Percentiles rank a stretch among this genome's conserved stretches.
Evolutionary conservation across 2,797 vertebrate genomes (phyloP).

Genomic region (Notamacropus eugenii): DNA sequence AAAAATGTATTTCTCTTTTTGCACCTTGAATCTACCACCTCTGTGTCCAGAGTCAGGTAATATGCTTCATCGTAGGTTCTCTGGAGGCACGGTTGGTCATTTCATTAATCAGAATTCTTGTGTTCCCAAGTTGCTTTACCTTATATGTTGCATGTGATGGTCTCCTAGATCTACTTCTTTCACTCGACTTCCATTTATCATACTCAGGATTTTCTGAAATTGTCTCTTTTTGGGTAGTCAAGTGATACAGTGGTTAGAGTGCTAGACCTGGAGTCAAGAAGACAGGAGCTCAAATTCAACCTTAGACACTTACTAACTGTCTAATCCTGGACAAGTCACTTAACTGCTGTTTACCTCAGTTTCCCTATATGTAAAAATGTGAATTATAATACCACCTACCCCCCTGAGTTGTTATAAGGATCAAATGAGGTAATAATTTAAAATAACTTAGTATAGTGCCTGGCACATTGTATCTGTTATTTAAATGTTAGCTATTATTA

Average conservation of each 20-base stretch:
- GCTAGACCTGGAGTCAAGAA: too few relatives aligned
- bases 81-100: too few relatives aligned
- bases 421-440: background rate
- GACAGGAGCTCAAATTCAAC: too few relatives aligned
- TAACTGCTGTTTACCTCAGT: background rate
- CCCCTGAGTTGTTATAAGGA: background rate
- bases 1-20: background rate
- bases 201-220: too few relatives aligned
- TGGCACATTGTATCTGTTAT: background rate
- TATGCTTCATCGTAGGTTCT: background rate
- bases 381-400: background rate
- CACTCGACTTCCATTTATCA: too few relatives aligned
- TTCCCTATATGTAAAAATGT: background rate
- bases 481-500: background rate
- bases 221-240: too few relatives aligned
- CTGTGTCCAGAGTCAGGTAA: background rate
- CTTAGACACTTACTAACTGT: too few relatives aligned
- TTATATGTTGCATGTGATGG: too few relatives aligned
- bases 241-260: too few relatives aligned
- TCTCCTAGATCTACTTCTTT: too few relatives aligned
- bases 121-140: too few relatives aligned
- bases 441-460: background rate
- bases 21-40: background rate
- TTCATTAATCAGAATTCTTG: too few relatives aligned
- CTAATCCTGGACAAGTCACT: background rate